Base-by-base conservation (phyloP, 2,113 vertebrate genomes). In the Dolichallabes microphthalmus region DNA sequence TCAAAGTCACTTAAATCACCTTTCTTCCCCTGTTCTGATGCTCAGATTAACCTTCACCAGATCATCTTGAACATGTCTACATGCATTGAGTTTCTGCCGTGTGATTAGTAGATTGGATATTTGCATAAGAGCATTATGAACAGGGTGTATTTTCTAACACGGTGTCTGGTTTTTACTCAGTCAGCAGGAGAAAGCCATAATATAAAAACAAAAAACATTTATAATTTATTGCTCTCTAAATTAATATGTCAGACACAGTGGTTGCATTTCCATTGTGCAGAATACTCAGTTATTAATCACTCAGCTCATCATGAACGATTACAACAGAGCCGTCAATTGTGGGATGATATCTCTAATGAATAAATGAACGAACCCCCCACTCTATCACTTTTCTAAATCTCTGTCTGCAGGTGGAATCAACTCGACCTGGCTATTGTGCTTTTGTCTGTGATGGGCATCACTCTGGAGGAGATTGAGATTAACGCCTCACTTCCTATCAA, bases 401-500 rank as follows among this genome's bases (percentile, higher is more conserved):
- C 12, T 25, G 25, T 61, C 74, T 68, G 52, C 91, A 98, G 97
- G 94, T 99, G 98, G 98, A 99, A 99, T 92, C 98, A 98, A 91
- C 91, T 99, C 88, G 98, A 99, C 90, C 90, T 99, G 94, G 97
- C 97, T 88, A 99, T 99, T 15, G 98, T 99, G 88, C 93, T 99
- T 87, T 94, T 99, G 75, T 99, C 98, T 0, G 97, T 99, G 89
- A 99, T 99, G 98, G 98, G 98, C 81, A 99, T 99, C 92, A 98
- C 94, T 0, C 66, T 99, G 92, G 98, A 99, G 91, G 98, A 99
- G 92, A 99, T 99, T 0, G 98, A 99, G 93, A 98, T 98, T 88
- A 99, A 97, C 0, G 98, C 98, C 0, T 96, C 98, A 0, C 96
- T 99, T 50, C 98, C 98, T 87, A 99, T 99, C 93, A 99, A 98